Conservation (phyloP, 1,140 invertebrate genomes). For the Cydia splendana region DNA sequence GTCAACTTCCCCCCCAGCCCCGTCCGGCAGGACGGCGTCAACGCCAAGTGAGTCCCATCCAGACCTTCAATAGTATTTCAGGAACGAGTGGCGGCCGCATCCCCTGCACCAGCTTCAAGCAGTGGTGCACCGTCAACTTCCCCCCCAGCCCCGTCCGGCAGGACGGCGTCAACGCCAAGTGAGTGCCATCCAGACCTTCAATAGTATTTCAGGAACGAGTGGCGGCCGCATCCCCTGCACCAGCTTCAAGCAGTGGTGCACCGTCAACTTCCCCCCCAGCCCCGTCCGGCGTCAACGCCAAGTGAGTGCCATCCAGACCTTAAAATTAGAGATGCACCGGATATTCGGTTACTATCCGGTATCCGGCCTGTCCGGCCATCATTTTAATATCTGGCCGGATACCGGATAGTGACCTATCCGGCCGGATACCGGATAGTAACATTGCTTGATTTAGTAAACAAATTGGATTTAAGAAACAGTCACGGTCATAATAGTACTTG, state of each 20-base stretch:
- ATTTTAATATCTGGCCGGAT: no score
- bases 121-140: conserved; percentile 68
- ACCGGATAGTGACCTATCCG: no score
- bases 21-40: conserved; percentile 46
- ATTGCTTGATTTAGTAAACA: no score
- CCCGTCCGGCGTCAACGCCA: conserved; percentile 56
- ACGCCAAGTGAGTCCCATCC: conserved; percentile 54
- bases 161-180: conserved; percentile 58
- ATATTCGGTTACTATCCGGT: no score
- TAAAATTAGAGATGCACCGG: no score
- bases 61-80: conserved; percentile 36
- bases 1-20: conserved; percentile 59
- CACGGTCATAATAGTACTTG: no score
- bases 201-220: conserved; percentile 55
- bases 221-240: conserved; percentile 65
- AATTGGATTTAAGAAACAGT: no score
- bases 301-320: conserved; percentile 43
- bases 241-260: conserved; percentile 72
- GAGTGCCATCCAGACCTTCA: conserved; percentile 20
- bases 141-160: conserved; percentile 55
- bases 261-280: conserved; percentile 55
- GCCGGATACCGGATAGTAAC: no score
- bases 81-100: conserved; percentile 63
- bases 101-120: conserved; percentile 66
- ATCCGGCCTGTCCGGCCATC: no score